These are phyloP conservation scores for Hedychridium roseum DNA, from an alignment of 2,888 invertebrate species.

Conservation along the genomic window DNA sequence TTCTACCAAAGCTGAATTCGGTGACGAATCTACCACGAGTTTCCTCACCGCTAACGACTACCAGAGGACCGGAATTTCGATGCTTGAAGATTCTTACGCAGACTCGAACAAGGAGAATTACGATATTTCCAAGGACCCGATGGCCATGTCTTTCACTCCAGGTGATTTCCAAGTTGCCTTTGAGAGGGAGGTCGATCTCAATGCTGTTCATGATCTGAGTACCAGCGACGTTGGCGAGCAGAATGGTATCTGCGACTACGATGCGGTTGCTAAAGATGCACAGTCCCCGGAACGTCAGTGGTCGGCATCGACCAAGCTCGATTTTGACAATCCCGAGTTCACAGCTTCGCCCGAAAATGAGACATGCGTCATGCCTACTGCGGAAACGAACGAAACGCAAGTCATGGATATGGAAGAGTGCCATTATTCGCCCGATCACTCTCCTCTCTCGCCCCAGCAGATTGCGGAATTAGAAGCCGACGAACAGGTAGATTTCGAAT, in stretches of 20 bases:
- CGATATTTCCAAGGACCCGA: conserved; percentile 50
- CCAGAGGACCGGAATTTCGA: conserved; percentile 46
- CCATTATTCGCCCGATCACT: conserved; percentile 21
- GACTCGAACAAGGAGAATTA: conserved; percentile 40
- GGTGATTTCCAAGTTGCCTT: conserved; percentile 50
- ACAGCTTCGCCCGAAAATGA: too few species aligned
- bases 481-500: conserved; percentile 9
- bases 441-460: conserved; percentile 15
- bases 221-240: conserved; percentile 6
- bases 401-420: too few species aligned
- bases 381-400: too few species aligned
- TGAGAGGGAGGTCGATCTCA: conserved; percentile 60
- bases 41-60: conserved; percentile 48
- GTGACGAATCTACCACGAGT: conserved; percentile 64
- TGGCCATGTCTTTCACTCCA: conserved; percentile 57
- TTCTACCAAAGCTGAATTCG: conserved; percentile 66
- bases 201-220: conserved; percentile 62
- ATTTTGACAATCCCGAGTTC: too few species aligned
- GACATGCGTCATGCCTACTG: too few species aligned
- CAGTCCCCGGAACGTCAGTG: too few species aligned
- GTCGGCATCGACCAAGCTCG: too few species aligned
- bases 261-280: too few species aligned
- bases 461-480: conserved; percentile 16
- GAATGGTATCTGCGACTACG: conserved; percentile 5
- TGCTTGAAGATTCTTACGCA: conserved; percentile 47